Evolutionary conservation across 2,113 vertebrate genomes (phyloP).

Genomic region (Dromiciops gliroides): DNA sequence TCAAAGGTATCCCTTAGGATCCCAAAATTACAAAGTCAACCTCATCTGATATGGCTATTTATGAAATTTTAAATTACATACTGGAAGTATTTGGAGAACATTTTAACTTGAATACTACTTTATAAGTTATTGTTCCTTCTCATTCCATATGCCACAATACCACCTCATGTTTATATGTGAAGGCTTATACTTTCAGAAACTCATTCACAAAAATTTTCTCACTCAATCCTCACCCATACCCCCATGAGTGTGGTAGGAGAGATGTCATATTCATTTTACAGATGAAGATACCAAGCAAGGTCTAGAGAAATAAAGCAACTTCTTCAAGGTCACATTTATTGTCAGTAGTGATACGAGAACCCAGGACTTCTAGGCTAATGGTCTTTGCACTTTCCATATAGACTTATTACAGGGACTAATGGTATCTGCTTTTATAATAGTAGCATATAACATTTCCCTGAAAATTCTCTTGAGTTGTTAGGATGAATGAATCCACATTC

Average conservation of each 20-base stretch:
- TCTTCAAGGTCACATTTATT: not conserved
- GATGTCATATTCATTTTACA: not conserved
- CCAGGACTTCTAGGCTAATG: not conserved
- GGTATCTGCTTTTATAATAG: not conserved
- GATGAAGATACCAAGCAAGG: not conserved
- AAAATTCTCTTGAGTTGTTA: not conserved
- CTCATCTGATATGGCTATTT: not conserved
- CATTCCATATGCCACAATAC: not conserved
- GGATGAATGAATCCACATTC: not conserved
- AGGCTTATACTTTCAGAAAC: not conserved
- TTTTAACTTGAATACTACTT: not conserved
- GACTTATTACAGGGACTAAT: not conserved
- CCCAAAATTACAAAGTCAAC: not conserved
- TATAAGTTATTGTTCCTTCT: not conserved
- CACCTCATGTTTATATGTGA: not conserved
- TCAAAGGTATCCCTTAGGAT: not conserved
- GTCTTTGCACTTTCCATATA: not conserved
- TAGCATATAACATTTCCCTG: not conserved
- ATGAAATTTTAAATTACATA: not conserved
- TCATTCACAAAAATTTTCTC: not conserved
- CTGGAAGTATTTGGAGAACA: not conserved
- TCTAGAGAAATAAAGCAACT: not conserved
- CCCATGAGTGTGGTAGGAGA: not conserved
- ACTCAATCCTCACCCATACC: not conserved
- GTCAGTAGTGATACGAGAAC: not conserved